phyloP scores from a whole-genome alignment of 2,113 vertebrate genomes.

The Haplochromis burtoni region DNA sequence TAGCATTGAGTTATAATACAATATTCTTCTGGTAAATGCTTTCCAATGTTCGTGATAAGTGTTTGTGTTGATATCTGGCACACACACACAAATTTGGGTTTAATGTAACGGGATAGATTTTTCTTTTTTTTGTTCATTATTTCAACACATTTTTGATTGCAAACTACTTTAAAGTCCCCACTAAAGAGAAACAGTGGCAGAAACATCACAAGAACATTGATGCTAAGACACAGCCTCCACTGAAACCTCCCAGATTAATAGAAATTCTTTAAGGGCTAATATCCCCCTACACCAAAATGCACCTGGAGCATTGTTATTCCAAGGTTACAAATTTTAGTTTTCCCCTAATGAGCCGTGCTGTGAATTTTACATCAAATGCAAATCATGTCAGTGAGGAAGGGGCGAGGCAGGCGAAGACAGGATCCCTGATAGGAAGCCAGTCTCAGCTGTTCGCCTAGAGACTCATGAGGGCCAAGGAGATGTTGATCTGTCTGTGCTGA shows the following conservation, averaged over 20 bases:
- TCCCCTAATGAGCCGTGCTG: not conserved
- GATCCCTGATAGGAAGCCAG: slow-evolving; percentile 31
- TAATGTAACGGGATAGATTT: not conserved
- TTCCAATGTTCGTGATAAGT: not conserved
- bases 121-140: not conserved
- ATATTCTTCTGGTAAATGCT: not conserved
- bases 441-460: slow-evolving; percentile 67
- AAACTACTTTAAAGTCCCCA: not conserved
- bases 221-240: not conserved
- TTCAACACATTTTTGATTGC: not conserved
- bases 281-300: not conserved
- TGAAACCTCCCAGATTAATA: not conserved
- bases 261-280: not conserved
- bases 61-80: not conserved
- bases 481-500: slow-evolving; percentile 47
- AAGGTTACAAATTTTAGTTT: slow-evolving; percentile 1
- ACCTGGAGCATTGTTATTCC: not conserved
- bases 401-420: not conserved
- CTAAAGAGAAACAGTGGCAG: not conserved
- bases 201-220: not conserved
- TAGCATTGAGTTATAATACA: not conserved
- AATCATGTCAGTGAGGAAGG: slow-evolving; percentile 2
- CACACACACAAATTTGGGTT: not conserved
- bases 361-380: slow-evolving; percentile 12
- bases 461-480: slow-evolving; percentile 36